Evolutionary conservation across 2,113 vertebrate species (phyloP).

Genomic region (Arothron firmamentum): DNA sequence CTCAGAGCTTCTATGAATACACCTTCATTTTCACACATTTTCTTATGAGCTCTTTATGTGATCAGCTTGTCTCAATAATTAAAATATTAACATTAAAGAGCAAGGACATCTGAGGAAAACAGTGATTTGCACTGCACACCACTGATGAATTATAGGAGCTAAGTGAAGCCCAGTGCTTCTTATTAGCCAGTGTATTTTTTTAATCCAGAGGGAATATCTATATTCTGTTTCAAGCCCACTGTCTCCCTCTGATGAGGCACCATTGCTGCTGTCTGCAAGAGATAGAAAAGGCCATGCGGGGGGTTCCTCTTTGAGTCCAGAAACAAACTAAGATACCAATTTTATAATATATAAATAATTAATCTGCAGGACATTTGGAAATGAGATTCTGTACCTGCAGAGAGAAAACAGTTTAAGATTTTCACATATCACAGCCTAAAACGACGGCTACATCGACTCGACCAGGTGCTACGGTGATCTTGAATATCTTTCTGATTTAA

Average conservation of each 20-base stretch:
- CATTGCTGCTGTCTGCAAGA: neutral
- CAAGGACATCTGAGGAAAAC: neutral
- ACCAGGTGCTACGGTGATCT: neutral
- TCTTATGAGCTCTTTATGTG: no score
- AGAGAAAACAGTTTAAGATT: slow-evolving; percentile 4
- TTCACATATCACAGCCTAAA: slow-evolving; percentile 3
- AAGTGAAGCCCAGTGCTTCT: neutral
- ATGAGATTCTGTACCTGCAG: slow-evolving; percentile 2
- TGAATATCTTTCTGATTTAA: neutral
- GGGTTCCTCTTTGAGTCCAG: neutral
- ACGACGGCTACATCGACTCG: slow-evolving; percentile 1
- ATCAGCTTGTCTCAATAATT: no score
- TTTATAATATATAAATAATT: neutral
- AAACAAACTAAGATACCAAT: neutral
- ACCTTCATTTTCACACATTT: no score
- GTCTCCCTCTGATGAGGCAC: slow-evolving; percentile 1
- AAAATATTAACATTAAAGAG: neutral
- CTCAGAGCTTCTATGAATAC: no score
- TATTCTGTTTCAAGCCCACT: neutral
- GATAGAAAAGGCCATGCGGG: neutral
- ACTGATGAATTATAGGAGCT: neutral
- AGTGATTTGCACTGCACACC: neutral
- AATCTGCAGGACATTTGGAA: neutral
- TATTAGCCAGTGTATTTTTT: neutral
- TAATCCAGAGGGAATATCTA: neutral